Percentiles rank a stretch among this genome's conserved stretches.
These are phyloP conservation scores for Pachliopta kotzebuea DNA, from an alignment of 2,888 invertebrate species.

Conservation along the genomic window DNA sequence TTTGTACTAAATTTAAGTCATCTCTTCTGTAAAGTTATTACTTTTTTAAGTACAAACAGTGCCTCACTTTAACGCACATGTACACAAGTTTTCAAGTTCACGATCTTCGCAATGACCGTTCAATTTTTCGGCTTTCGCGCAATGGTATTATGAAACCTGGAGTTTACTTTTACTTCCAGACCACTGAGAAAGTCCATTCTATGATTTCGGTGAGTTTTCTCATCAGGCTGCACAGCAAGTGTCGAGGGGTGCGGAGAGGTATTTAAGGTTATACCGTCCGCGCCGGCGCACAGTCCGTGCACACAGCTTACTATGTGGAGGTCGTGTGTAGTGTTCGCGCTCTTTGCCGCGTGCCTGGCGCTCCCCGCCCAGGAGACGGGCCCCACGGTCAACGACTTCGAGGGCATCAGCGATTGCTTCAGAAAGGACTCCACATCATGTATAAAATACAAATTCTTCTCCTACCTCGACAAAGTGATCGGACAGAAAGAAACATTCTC, in stretches of 20 bases:
- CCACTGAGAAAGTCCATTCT: conserved; percentile 66
- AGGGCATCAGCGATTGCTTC: conserved; percentile 89
- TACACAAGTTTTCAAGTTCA: conserved; percentile 33
- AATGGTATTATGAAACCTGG: conserved; percentile 66
- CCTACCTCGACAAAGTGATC: conserved; percentile 91
- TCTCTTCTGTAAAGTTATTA: background rate
- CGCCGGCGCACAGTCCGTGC: conserved; percentile 62
- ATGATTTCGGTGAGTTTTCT: conserved; percentile 59
- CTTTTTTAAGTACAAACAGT: background rate
- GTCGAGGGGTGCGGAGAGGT: conserved; percentile 61
- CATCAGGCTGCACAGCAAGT: conserved; percentile 42
- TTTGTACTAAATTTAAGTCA: too few relatives aligned
- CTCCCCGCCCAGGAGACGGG: conserved; percentile 86
- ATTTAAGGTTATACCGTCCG: conserved; percentile 59
- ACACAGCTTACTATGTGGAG: conserved; percentile 61
- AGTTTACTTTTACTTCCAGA: conserved; percentile 73
- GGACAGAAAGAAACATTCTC: conserved; percentile 90
- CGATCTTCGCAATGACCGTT: conserved; percentile 57
- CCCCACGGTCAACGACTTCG: conserved; percentile 88
- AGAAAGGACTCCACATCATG: conserved; percentile 92
- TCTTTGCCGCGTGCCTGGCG: conserved; percentile 79
- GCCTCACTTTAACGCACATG: background rate
- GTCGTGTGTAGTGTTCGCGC: conserved; percentile 54
- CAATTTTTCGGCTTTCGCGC: conserved; percentile 53
- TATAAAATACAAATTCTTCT: conserved; percentile 92